Percentiles rank a stretch among this genome's conserved stretches.
These are phyloP conservation scores for Cecropterus lyciades DNA, from an alignment of 1,140 invertebrate species.

Conservation along the genomic window DNA sequence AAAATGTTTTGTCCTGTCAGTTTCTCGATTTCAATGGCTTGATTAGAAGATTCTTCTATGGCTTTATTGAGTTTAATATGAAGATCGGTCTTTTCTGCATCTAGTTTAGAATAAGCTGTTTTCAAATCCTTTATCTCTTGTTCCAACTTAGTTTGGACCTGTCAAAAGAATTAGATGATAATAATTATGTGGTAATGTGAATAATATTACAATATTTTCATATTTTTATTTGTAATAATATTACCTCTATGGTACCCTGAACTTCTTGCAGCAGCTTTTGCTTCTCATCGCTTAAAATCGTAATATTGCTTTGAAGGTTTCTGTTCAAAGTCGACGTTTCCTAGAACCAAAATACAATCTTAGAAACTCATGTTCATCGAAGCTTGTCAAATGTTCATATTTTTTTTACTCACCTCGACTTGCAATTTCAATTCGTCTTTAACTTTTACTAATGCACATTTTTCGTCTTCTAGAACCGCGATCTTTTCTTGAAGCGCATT, in stretches of 20 bases:
- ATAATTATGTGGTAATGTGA: too few species aligned
- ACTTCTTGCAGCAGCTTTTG: constrained; percentile 23
- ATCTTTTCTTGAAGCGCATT: constrained; percentile 45
- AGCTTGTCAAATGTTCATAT: neutral
- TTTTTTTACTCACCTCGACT: constrained; percentile 39
- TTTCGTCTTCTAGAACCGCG: constrained; percentile 44
- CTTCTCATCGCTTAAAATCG: constrained; percentile 35
- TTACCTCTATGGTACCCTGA: constrained; percentile 29
- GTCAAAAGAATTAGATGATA: neutral
- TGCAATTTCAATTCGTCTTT: constrained; percentile 38
- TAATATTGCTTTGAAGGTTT: constrained; percentile 32
- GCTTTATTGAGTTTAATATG: constrained; percentile 23
- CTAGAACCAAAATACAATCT: constrained; percentile 7
- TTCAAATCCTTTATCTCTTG: constrained; percentile 37
- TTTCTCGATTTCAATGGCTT: constrained; percentile 31
- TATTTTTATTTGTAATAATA: neutral
- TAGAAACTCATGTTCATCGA: neutral
- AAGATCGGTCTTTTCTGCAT: constrained; percentile 36
- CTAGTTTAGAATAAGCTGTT: constrained; percentile 17
- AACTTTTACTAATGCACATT: constrained; percentile 11
- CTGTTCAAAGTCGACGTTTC: constrained; percentile 24
- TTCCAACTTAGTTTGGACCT: constrained; percentile 37
- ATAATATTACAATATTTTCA: too few species aligned
- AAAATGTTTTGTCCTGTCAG: constrained; percentile 22
- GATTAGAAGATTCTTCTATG: constrained; percentile 26